Percentiles rank a stretch among this genome's conserved stretches.
Evolutionary conservation across 2,888 invertebrate species (phyloP).

Genomic region (Leucophora obtusa): DNA sequence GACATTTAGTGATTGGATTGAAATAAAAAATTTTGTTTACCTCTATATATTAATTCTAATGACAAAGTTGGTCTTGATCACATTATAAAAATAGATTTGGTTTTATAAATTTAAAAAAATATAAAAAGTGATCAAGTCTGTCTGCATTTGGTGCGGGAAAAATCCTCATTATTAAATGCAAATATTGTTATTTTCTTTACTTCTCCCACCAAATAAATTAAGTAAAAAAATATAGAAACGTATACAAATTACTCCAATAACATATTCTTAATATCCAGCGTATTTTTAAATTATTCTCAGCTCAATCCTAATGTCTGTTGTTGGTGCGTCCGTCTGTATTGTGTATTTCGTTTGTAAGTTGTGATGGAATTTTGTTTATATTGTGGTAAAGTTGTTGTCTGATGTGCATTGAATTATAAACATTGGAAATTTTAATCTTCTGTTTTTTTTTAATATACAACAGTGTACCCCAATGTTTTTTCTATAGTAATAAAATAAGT

Average conservation of each 20-base stretch:
- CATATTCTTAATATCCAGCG: background rate
- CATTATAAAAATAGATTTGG: no score
- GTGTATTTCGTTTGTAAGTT: background rate
- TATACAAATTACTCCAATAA: constrained; percentile 8
- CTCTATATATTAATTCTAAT: no score
- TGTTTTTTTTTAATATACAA: background rate
- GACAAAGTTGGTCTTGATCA: no score
- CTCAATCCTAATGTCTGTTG: background rate
- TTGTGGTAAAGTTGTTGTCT: background rate
- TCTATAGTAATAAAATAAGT: no score
- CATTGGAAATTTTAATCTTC: background rate
- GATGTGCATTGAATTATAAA: constrained; percentile 36
- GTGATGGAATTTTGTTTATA: constrained; percentile 1
- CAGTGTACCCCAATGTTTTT: background rate
- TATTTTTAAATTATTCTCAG: constrained; percentile 12
- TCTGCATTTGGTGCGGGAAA: constrained; percentile 35
- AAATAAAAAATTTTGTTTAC: no score
- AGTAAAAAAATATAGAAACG: background rate
- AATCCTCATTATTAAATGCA: background rate
- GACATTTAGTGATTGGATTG: no score
- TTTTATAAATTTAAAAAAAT: background rate
- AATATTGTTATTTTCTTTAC: background rate
- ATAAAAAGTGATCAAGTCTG: constrained; percentile 15
- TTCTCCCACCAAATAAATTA: background rate
- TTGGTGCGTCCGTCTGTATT: background rate